Evolutionary conservation across 2,113 vertebrate species (phyloP).

Genomic region (Lophochroa leadbeateri): DNA sequence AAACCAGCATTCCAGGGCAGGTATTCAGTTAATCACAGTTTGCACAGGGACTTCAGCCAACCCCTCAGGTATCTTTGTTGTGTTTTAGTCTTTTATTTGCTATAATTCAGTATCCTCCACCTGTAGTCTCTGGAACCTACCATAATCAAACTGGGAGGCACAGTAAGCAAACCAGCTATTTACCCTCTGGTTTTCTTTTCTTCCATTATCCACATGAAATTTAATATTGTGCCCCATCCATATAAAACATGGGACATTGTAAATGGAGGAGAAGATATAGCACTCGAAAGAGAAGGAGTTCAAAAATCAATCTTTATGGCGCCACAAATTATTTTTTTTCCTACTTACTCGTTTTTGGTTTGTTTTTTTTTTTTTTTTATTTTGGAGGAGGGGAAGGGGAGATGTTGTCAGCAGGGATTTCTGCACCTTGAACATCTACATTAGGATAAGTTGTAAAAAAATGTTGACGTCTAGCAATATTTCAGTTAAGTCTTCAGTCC

Average conservation of each 20-base stretch:
- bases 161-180: slow-evolving; percentile 33
- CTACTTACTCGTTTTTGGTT: background rate
- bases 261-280: background rate
- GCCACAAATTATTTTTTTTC: background rate
- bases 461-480: background rate
- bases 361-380: background rate
- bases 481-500: background rate
- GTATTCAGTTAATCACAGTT: slow-evolving; percentile 80
- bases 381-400: fast-evolving
- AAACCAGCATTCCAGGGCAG: slow-evolving; percentile 80
- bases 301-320: background rate
- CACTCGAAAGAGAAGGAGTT: background rate
- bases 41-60: slow-evolving; percentile 77
- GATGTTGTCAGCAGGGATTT: background rate
- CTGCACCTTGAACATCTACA: background rate
- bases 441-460: background rate
- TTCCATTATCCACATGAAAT: background rate
- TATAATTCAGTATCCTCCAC: slow-evolving; percentile 57
- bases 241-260: background rate
- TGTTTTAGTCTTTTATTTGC: slow-evolving; percentile 65
- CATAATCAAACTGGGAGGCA: slow-evolving; percentile 40
- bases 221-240: background rate
- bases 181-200: background rate
- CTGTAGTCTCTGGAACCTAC: slow-evolving; percentile 48
- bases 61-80: slow-evolving; percentile 68